These are phyloP conservation scores for Globia sparganii DNA, from an alignment of 2,888 invertebrate species.

Conservation along the genomic window DNA sequence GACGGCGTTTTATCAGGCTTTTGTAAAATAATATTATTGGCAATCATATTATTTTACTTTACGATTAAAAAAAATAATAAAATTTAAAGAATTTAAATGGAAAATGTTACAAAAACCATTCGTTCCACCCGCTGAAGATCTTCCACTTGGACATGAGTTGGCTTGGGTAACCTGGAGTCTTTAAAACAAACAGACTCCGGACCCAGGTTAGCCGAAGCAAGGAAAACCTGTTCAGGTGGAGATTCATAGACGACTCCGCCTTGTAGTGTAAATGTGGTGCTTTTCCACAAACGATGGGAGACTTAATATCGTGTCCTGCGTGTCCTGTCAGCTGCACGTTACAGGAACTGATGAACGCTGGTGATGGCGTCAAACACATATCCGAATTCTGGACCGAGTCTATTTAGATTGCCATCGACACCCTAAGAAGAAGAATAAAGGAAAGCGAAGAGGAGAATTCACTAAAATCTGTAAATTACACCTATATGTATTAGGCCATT, in stretches of 20 bases:
- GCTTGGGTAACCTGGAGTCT: neutral
- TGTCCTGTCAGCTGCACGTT: no score
- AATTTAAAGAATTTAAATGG: neutral
- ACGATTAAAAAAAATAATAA: neutral
- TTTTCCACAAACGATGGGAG: no score
- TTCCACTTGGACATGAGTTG: neutral
- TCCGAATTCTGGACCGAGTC: no score
- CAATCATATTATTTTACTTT: neutral
- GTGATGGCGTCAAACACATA: no score
- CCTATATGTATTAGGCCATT: no score
- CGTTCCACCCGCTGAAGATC: no score
- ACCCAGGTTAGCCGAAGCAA: neutral
- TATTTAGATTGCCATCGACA: no score
- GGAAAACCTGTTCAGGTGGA: neutral
- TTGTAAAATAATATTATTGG: constrained; percentile 10
- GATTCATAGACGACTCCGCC: no score
- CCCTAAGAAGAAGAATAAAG: no score
- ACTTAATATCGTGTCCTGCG: no score
- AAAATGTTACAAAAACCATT: neutral
- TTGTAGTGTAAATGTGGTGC: no score
- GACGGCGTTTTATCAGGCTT: neutral
- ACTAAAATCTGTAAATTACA: neutral
- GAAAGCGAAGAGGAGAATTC: neutral
- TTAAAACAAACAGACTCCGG: neutral
- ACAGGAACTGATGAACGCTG: no score